Evolutionary conservation across 2,888 invertebrate genomes (phyloP).

Genomic region (Cantharis rufa): DNA sequence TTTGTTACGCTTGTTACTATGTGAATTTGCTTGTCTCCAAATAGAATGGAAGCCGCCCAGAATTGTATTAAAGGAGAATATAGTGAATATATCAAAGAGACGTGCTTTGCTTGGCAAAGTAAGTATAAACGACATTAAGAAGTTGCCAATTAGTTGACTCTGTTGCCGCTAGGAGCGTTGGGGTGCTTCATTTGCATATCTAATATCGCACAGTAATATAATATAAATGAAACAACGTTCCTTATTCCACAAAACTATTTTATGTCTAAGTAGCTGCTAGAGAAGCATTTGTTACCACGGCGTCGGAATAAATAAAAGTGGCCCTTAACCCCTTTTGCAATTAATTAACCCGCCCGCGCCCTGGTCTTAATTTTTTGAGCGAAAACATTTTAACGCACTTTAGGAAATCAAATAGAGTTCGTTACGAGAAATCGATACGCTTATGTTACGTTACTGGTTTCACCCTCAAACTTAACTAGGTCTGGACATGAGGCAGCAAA

Average conservation of each 20-base stretch:
- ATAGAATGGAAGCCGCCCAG: constrained; percentile 35
- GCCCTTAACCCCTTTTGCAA: neutral
- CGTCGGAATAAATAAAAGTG: neutral
- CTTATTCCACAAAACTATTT: constrained; percentile 30
- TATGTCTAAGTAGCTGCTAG: constrained; percentile 25
- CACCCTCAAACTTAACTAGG: constrained; percentile 19
- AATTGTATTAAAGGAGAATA: constrained; percentile 52
- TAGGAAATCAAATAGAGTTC: neutral
- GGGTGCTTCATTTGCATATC: constrained; percentile 54
- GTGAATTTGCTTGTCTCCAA: constrained; percentile 37
- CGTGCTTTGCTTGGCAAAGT: constrained; percentile 57
- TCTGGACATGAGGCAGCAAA: constrained; percentile 27
- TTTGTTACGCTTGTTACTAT: constrained; percentile 21
- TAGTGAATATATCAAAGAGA: constrained; percentile 56
- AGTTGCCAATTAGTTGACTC: constrained; percentile 58
- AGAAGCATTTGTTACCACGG: constrained; percentile 6
- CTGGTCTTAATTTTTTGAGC: neutral
- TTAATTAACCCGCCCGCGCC: neutral
- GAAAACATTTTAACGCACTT: neutral
- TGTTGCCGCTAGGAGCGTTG: constrained; percentile 51
- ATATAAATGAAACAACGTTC: constrained; percentile 50
- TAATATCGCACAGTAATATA: constrained; percentile 55
- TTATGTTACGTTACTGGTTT: constrained; percentile 29
- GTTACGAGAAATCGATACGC: constrained; percentile 20
- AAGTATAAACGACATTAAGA: constrained; percentile 59